Evolutionary conservation across 2,888 invertebrate species (phyloP), one percentile per base, ranked within the genome.

Genomic region (Tholera decimalis): DNA sequence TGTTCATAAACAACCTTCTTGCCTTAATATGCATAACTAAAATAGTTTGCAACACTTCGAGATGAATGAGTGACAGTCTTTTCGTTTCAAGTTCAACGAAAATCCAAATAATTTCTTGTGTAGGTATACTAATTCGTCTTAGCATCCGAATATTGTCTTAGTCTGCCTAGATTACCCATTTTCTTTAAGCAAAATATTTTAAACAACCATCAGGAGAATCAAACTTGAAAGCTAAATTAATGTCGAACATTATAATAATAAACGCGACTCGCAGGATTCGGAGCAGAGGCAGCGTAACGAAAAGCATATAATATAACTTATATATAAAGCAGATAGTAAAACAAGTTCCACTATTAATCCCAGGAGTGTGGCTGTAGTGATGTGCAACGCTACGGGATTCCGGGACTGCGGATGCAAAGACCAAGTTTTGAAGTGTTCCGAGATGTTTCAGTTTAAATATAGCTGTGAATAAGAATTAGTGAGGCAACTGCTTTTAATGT

Each of bases 311-410:
- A 68, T 55, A 64, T 55, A 71, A 56, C 59, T 75, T 51, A 49
- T 61, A 64, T 54, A 77, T 77, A 80, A 67, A 72, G 60, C 63
- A 69, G 73, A 73, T 68, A 82, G 71, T 83, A 80, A 76, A 82
- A 82, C 73, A 72, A 80, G 76, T 83, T 83, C 50, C 65, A 63
- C 54, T 80, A 80, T 83, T 82, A 83, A 79, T 81, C 82, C 83
- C 83, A 44, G 49, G 83, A 68, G 81, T 56, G 72, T 55, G 46
- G 55, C 70, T 71, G 75, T 69, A 81, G 79, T 70, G 73, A 80
- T 80, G 81, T 72, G 80, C 77, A 77, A 61, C 60, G 55, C 62
- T 63, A 79, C 71, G 55, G 71, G 66, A 71, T 47, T 44, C 22
- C 44, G 63, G 62, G 66, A 67, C 55, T 57, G 22, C 44, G 63